phyloP scores from a whole-genome alignment of 2,888 invertebrate genomes.

The Microctonus aethiopoides region DNA sequence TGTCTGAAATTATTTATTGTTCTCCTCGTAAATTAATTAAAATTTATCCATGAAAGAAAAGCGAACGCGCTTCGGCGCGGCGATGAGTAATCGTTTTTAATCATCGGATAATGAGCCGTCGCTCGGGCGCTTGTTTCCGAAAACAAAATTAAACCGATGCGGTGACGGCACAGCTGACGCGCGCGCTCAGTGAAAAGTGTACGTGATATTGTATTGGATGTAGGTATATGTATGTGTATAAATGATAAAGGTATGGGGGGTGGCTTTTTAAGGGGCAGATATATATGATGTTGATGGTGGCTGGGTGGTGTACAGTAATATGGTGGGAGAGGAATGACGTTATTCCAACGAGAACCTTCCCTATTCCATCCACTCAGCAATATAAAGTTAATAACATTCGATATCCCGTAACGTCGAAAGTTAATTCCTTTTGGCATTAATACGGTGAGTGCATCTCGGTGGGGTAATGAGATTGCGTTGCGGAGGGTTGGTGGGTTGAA shows the following conservation, averaged over 20 bases:
- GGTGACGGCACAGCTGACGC: constrained; percentile 43
- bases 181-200: constrained; percentile 38
- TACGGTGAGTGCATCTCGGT: constrained; percentile 58
- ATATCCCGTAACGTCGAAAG: constrained; percentile 60
- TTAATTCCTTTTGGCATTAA: constrained; percentile 65
- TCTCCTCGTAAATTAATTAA: constrained; percentile 22
- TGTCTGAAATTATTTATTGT: constrained; percentile 6
- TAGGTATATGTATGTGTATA: constrained; percentile 28
- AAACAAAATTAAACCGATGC: constrained; percentile 46
- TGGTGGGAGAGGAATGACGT: constrained; percentile 17
- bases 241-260: neutral
- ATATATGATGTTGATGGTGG: constrained; percentile 28
- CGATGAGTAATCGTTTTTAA: constrained; percentile 48
- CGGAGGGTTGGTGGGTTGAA: constrained; percentile 38
- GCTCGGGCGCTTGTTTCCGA: constrained; percentile 43
- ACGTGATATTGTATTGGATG: constrained; percentile 26
- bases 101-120: constrained; percentile 45
- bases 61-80: constrained; percentile 19
- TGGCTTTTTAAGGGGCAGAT: neutral
- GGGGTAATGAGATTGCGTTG: constrained; percentile 59
- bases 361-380: constrained; percentile 50
- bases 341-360: constrained; percentile 29
- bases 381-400: constrained; percentile 63
- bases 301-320: constrained; percentile 15
- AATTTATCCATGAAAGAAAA: constrained; percentile 10